Evolutionary conservation across 2,888 invertebrate species (phyloP).

Genomic region (Pycnomerus fuliginosus): DNA sequence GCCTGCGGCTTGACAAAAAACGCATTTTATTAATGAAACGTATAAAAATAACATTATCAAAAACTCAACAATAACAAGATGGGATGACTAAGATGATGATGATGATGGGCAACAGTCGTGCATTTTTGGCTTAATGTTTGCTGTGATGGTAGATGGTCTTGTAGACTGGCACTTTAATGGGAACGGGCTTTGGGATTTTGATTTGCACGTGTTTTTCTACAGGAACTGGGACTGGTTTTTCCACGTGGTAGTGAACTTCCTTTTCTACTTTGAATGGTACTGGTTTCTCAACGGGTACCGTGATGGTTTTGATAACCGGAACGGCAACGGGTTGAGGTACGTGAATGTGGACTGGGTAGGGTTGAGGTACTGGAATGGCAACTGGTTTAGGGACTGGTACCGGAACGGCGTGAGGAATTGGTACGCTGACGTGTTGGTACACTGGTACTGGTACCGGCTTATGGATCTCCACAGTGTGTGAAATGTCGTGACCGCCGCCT

Average conservation of each 20-base stretch:
- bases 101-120: conserved; percentile 38
- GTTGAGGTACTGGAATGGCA: conserved; percentile 67
- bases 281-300: conserved; percentile 70
- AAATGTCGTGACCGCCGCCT: conserved; percentile 47
- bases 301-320: conserved; percentile 67
- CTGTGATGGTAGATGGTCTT: conserved; percentile 72
- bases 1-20: too few relatives aligned
- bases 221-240: conserved; percentile 68
- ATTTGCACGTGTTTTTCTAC: conserved; percentile 69
- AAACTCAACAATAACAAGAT: conserved; percentile 17
- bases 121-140: conserved; percentile 52
- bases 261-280: conserved; percentile 71
- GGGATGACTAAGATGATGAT: conserved; percentile 18
- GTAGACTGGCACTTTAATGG: conserved; percentile 70
- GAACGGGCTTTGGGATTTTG: conserved; percentile 68
- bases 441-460: conserved; percentile 62
- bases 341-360: conserved; percentile 68
- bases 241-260: conserved; percentile 63
- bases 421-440: conserved; percentile 55
- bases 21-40: too few relatives aligned
- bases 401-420: conserved; percentile 54
- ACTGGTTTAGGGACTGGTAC: conserved; percentile 69
- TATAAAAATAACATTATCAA: conserved; percentile 9
- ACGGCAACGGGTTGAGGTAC: conserved; percentile 69
- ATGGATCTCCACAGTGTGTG: conserved; percentile 66